Evolutionary conservation across 2,113 vertebrate species (phyloP).

Genomic region (Coturnix japonica): DNA sequence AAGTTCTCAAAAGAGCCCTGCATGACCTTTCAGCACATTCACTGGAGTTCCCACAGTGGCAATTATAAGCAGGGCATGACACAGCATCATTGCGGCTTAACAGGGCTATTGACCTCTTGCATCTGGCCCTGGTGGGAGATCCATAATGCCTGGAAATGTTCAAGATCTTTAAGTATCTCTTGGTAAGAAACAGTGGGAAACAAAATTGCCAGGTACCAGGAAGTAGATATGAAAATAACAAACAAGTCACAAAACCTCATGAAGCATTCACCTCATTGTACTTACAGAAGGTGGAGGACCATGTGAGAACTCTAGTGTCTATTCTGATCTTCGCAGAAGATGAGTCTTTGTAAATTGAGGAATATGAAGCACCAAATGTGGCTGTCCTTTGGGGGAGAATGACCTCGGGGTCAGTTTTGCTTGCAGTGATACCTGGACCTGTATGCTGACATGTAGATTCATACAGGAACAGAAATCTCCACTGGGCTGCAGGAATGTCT

Average conservation of each 20-base stretch:
- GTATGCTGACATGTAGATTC: background rate
- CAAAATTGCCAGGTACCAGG: background rate
- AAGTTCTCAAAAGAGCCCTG: background rate
- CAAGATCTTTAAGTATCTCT: background rate
- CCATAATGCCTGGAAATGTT: background rate
- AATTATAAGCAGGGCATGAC: rapidly evolving
- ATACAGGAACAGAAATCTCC: rapidly evolving
- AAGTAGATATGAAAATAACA: background rate
- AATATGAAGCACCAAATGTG: background rate
- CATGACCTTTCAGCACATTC: background rate
- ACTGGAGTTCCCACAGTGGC: background rate
- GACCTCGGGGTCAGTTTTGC: background rate
- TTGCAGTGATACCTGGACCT: background rate
- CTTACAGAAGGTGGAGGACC: background rate
- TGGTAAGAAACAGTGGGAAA: background rate
- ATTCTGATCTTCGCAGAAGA: background rate
- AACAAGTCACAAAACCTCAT: rapidly evolving
- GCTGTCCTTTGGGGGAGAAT: background rate
- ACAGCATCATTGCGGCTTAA: background rate
- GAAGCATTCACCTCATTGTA: rapidly evolving
- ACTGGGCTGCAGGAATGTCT: background rate
- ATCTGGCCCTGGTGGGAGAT: background rate
- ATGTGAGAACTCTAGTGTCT: background rate
- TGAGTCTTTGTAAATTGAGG: background rate
- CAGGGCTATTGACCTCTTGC: background rate